A percentile compares a stretch with the other conserved stretches of the same genome.
These are phyloP conservation scores for Tiliacea citrago DNA, from an alignment of 2,888 invertebrate genomes.

Conservation along the genomic window DNA sequence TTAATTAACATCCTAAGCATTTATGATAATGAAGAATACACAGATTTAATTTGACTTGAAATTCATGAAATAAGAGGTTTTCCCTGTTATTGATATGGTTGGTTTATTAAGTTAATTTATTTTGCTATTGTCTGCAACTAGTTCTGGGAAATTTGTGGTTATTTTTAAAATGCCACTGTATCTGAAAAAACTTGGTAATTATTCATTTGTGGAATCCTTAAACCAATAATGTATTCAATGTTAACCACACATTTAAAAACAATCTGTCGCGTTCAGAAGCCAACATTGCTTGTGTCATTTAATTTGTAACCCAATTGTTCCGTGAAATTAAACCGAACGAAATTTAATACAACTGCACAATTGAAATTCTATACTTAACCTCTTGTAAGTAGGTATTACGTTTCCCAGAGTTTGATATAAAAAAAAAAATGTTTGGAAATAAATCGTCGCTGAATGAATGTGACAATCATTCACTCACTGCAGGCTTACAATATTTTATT, in stretches of 20 bases:
- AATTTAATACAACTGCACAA: constrained; percentile 39
- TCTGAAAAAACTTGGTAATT: background rate
- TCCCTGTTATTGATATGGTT: constrained; percentile 25
- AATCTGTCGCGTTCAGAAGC: background rate
- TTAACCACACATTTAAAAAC: background rate
- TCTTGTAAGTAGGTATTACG: constrained; percentile 32
- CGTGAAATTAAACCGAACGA: constrained; percentile 41
- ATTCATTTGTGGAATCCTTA: background rate
- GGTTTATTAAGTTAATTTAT: constrained; percentile 23
- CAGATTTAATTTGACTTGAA: constrained; percentile 42
- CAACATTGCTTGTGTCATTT: constrained; percentile 5
- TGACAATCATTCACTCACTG: constrained; percentile 30
- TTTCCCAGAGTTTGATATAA: constrained; percentile 30
- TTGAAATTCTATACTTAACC: constrained; percentile 50
- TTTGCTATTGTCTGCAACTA: constrained; percentile 36
- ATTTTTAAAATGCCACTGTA: constrained; percentile 9
- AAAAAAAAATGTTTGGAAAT: constrained; percentile 42
- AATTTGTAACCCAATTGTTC: constrained; percentile 41
- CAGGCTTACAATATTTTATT: constrained; percentile 48
- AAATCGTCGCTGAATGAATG: constrained; percentile 33
- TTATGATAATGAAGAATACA: constrained; percentile 34
- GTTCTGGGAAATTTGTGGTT: constrained; percentile 18
- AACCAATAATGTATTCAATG: constrained; percentile 2
- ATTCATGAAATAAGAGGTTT: constrained; percentile 36
- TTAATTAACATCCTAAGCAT: constrained; percentile 24